These are phyloP conservation scores for Cephus pygmeus DNA, from an alignment of 2,888 invertebrate genomes.

Conservation along the genomic window DNA sequence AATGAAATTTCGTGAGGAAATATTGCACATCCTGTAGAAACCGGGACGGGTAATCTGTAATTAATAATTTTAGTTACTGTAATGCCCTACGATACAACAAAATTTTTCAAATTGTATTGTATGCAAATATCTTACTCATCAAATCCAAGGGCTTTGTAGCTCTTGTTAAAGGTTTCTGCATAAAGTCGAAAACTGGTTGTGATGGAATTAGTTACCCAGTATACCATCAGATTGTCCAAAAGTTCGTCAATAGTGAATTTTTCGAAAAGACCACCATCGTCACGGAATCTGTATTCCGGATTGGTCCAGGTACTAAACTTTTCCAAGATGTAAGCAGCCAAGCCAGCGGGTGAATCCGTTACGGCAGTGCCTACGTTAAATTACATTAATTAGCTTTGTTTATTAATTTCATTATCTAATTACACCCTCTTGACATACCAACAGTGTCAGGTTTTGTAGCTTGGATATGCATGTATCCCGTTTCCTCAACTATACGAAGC, in stretches of 20 bases:
- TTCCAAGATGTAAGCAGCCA: slow-evolving; percentile 91
- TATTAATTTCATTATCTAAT: not conserved
- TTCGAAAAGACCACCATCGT: slow-evolving; percentile 76
- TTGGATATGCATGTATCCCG: slow-evolving; percentile 81
- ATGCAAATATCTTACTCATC: slow-evolving; percentile 62
- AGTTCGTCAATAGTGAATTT: slow-evolving; percentile 78
- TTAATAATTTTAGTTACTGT: not conserved
- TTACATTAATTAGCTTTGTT: not conserved
- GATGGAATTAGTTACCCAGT: slow-evolving; percentile 81
- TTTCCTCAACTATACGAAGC: slow-evolving; percentile 59
- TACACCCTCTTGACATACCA: slow-evolving; percentile 68
- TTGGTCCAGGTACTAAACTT: slow-evolving; percentile 86
- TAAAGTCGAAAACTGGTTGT: slow-evolving; percentile 82
- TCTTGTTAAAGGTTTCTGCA: slow-evolving; percentile 70
- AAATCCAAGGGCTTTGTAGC: slow-evolving; percentile 50
- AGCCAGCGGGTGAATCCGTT: slow-evolving; percentile 82
- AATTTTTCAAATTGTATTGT: not conserved
- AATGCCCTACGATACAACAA: not conserved
- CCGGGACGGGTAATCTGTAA: slow-evolving; percentile 74
- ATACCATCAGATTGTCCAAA: slow-evolving; percentile 84
- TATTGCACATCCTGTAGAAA: slow-evolving; percentile 80
- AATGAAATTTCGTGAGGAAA: slow-evolving; percentile 78
- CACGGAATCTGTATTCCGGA: slow-evolving; percentile 63
- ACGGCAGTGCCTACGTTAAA: slow-evolving; percentile 73
- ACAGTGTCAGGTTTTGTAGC: slow-evolving; percentile 90